Evolutionary conservation across 1,140 invertebrate genomes (phyloP).

Genomic region (Sycobia sp.): DNA sequence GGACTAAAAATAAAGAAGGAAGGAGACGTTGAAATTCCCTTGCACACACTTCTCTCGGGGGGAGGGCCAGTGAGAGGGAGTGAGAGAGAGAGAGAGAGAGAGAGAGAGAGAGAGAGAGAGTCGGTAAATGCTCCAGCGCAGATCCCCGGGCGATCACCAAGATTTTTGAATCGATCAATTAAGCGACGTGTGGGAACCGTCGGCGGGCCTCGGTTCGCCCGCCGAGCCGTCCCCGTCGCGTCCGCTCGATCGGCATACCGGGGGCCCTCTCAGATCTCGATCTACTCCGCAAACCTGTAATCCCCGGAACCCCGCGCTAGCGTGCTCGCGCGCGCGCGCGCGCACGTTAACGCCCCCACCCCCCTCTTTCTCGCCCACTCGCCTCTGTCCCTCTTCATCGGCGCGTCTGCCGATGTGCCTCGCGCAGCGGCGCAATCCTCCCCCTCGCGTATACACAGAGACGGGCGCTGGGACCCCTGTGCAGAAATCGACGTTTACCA

Average conservation of each 20-base stretch:
- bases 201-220: conserved; percentile 35
- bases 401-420: no score
- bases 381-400: conserved; percentile 8
- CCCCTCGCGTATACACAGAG: no score
- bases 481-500: conserved; percentile 18
- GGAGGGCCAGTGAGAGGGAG: conserved; percentile 5
- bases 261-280: conserved; percentile 53
- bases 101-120: conserved; percentile 23
- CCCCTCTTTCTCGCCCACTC: conserved; percentile 26
- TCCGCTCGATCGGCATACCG: conserved; percentile 51
- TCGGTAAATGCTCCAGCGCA: conserved; percentile 40
- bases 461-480: conserved; percentile 9
- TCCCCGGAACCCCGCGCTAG: conserved; percentile 38
- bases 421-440: no score
- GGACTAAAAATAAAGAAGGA: conserved; percentile 28
- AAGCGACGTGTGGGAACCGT: conserved; percentile 62
- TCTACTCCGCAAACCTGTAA: conserved; percentile 61
- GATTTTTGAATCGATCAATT: conserved; percentile 64
- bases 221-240: conserved; percentile 23
- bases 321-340: not conserved
- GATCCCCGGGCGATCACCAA: conserved; percentile 56
- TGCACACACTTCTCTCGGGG: no score
- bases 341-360: not conserved
- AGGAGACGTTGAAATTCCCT: conserved; percentile 5
- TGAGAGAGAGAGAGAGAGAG: conserved; percentile 11